Evolutionary conservation across 2,797 vertebrate species (phyloP).

Genomic region (Spinus pinus): DNA sequence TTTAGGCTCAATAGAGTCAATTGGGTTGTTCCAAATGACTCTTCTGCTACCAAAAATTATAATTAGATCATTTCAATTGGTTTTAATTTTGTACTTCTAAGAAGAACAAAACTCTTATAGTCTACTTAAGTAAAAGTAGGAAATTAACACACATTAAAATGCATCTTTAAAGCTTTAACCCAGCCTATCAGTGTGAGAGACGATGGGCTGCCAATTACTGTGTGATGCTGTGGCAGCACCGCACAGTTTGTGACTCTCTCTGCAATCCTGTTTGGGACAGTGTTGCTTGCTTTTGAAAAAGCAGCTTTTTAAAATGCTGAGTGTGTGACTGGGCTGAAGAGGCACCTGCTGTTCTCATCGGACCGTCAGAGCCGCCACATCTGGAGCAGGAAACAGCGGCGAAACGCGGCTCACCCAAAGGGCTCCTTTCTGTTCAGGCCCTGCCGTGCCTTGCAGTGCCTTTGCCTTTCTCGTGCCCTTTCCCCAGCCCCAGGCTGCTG

Average conservation of each 20-base stretch:
- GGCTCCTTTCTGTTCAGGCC: neutral
- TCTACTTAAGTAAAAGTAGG: constrained; percentile 2
- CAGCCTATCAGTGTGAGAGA: neutral
- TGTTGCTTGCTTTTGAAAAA: neutral
- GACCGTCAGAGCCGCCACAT: neutral
- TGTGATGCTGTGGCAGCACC: neutral
- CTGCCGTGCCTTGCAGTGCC: neutral
- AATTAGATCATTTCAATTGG: neutral
- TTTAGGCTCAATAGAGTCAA: neutral
- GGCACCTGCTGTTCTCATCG: neutral
- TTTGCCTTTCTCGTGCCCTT: neutral
- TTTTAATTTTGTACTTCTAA: constrained; percentile 26
- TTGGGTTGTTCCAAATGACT: neutral
- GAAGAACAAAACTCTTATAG: neutral
- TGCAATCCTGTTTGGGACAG: neutral
- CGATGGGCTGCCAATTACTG: neutral
- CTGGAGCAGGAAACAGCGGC: accelerated
- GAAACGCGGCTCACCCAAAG: accelerated
- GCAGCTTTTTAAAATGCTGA: neutral
- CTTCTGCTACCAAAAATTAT: neutral
- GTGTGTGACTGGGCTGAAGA: neutral
- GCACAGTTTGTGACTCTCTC: neutral
- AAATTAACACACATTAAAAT: neutral
- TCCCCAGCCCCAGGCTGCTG: neutral
- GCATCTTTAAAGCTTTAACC: neutral